Evolutionary conservation across 2,797 vertebrate species (phyloP).

Genomic region (Coregonus suidteri): DNA sequence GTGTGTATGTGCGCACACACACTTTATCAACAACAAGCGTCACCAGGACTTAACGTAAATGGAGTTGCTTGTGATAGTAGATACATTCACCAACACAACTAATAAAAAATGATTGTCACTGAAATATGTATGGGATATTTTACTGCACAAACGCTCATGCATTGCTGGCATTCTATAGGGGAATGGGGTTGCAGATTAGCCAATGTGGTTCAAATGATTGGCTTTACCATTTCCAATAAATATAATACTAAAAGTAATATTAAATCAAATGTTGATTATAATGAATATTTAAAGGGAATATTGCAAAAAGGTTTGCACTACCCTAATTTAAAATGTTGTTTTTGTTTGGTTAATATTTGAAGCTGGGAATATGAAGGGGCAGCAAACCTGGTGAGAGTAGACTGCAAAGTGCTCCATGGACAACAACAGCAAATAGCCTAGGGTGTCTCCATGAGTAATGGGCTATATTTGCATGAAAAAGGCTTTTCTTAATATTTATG

Average conservation of each 20-base stretch:
- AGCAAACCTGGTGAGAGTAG: not conserved
- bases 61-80: not conserved
- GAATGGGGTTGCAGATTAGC: not conserved
- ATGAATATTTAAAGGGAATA: not conserved
- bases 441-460: conserved; percentile 12
- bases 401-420: not conserved
- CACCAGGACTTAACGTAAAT: not conserved
- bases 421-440: not conserved
- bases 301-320: not conserved
- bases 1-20: not conserved
- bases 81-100: not conserved
- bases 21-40: not conserved
- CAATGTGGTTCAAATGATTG: not conserved
- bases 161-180: not conserved
- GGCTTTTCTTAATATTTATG: conserved; percentile 9
- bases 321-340: not conserved
- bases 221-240: not conserved
- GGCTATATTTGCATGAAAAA: conserved; percentile 13
- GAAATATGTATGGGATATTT: not conserved
- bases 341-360: not conserved
- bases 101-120: not conserved
- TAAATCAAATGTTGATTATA: not conserved
- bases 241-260: not conserved
- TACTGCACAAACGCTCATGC: not conserved
- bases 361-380: not conserved